These are phyloP conservation scores for Mormyrus lacerda DNA, from an alignment of 2,113 vertebrate species.

Conservation along the genomic window DNA sequence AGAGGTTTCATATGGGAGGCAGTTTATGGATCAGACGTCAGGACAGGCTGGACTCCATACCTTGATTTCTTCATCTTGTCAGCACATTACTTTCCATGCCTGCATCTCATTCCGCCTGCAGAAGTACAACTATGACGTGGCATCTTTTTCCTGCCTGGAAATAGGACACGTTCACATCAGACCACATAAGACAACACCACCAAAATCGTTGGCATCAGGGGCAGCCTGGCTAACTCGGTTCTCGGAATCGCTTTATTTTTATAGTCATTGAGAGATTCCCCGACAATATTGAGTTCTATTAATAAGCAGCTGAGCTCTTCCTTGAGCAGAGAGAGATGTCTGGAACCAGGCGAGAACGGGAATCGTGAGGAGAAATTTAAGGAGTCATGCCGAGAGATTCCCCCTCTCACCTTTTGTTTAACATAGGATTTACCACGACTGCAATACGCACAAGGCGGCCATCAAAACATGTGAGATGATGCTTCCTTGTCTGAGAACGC, in stretches of 20 bases:
- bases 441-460: neutral
- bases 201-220: constrained; percentile 43
- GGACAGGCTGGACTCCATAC: neutral
- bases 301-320: constrained; percentile 40
- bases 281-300: constrained; percentile 56
- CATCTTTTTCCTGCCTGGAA: constrained; percentile 34
- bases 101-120: constrained; percentile 46
- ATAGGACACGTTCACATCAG: constrained; percentile 46
- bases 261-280: constrained; percentile 58
- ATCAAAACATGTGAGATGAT: neutral
- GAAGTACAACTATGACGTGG: constrained; percentile 48
- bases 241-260: constrained; percentile 61
- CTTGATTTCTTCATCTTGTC: neutral
- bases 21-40: neutral
- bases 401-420: neutral
- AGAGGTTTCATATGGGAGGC: neutral
- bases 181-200: constrained; percentile 56
- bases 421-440: neutral
- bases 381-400: neutral
- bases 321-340: constrained; percentile 38
- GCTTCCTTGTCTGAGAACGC: neutral
- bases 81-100: constrained; percentile 37
- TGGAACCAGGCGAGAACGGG: neutral
- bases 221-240: constrained; percentile 40
- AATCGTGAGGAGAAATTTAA: neutral